Base-by-base conservation (phyloP, 2,797 vertebrate genomes). In the Dromococcyx pavoninus region DNA sequence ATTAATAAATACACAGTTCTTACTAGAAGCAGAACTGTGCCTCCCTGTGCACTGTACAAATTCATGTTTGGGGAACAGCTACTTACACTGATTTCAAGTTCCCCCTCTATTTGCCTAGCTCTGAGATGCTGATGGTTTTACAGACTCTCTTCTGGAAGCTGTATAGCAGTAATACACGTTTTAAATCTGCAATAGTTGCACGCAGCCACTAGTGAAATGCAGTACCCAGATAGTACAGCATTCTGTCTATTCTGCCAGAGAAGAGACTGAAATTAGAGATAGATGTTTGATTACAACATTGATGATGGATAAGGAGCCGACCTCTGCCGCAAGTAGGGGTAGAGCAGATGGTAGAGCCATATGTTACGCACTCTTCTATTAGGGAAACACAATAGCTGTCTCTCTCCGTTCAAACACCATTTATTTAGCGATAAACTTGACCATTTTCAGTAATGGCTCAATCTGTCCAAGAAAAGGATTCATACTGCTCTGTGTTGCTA, bases 341-440 rank as follows among this genome's bases (percentile, higher is more conserved):
- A 54, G 65, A 86, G 41, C 57, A 90, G 82, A 77, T 88, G 44
- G 65, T 7, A 81, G 72, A 92, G 53, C 41, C 32, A 15, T 50
- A 67, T 71, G 41, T 50, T 85, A 44, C 53, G 44, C 21, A 61
- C 50, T 89, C 23, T 65, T 51, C 67, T 4, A 22, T 60, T 41
- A 60, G 22, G 37, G 25, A 87, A 82, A n/a, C 60, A 83, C 84
- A 86, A 46, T 41, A 73, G 56, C 53, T 89, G 18, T 41, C 53
- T 78, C 44, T 81, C 11, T 60, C 22, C 58, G 30, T 82, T 71
- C 76, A 75, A 17, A 80, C 58, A 54, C 22, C 57, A 51, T 41
- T 88, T 89, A 61, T 74, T 74, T 81, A 81, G 66, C 86, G 88
- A 70, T 81, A 92, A 75, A 56, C 46, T 84, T 81, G 75, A 69